Evolutionary conservation across 2,797 vertebrate genomes (phyloP).

Genomic region (Syndactyla subalaris): DNA sequence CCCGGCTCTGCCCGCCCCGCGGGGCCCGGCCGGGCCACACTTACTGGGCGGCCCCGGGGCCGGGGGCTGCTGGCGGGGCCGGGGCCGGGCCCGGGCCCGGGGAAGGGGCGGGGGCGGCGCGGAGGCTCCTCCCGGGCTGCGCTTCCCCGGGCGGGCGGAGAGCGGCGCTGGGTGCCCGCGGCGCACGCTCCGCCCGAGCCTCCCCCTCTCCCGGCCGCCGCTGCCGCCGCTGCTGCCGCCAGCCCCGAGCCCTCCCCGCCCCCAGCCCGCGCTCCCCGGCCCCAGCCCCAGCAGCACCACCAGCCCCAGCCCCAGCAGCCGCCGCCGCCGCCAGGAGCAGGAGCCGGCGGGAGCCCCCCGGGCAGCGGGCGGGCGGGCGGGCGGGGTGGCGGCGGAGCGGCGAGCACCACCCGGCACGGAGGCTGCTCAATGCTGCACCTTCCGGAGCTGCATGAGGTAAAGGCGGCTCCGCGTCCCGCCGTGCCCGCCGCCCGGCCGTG

Average conservation of each 20-base stretch:
- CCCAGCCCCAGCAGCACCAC: not conserved
- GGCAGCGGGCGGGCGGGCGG: conserved; percentile 21
- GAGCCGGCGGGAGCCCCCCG: not conserved
- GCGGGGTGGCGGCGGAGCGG: not conserved
- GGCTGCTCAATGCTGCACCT: conserved; percentile 69
- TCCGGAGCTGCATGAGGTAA: conserved; percentile 69
- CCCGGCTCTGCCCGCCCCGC: not conserved
- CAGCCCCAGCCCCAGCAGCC: conserved; percentile 63
- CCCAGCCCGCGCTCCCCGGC: conserved; percentile 49
- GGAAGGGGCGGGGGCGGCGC: not conserved
- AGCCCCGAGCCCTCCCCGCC: conserved; percentile 69
- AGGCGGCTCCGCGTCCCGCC: conserved; percentile 11
- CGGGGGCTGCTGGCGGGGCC: conserved; percentile 15
- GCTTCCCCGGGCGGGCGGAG: conserved; percentile 49
- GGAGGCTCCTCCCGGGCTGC: conserved; percentile 37
- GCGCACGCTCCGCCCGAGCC: not conserved
- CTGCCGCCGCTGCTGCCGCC: not conserved
- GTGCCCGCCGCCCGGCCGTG: not conserved
- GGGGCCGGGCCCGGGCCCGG: not conserved
- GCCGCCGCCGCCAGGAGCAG: conserved; percentile 19
- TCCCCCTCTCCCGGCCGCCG: not conserved
- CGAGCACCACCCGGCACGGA: conserved; percentile 24
- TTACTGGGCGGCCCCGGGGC: not conserved
- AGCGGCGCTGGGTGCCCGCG: conserved; percentile 68
- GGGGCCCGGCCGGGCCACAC: too few species aligned